Evolutionary conservation across 2,888 invertebrate species (phyloP).

Genomic region (Neoascia interrupta): DNA sequence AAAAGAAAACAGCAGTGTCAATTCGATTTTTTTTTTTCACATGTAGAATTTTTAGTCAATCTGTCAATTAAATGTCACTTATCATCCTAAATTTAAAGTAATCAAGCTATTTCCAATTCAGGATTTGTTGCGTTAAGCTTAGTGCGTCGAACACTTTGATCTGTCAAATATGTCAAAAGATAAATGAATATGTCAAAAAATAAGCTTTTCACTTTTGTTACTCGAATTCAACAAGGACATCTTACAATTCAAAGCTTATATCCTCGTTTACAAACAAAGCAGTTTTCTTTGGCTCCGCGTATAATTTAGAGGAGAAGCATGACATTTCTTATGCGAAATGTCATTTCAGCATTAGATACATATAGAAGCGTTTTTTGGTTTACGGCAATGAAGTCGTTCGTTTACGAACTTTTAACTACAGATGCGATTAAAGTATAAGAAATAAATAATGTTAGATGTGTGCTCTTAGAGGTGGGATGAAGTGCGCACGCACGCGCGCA

Average conservation of each 20-base stretch:
- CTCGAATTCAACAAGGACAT: constrained; percentile 23
- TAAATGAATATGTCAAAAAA: constrained; percentile 15
- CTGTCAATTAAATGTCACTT: too few relatives aligned
- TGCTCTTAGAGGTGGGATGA: constrained; percentile 60
- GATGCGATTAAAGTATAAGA: constrained; percentile 24
- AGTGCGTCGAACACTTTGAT: too few relatives aligned
- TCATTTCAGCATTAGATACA: constrained; percentile 25
- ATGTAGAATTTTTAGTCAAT: too few relatives aligned
- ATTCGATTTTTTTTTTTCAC: too few relatives aligned
- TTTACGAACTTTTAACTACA: constrained; percentile 20
- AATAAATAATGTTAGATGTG: constrained; percentile 52
- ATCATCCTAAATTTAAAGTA: too few relatives aligned
- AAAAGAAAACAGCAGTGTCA: too few relatives aligned
- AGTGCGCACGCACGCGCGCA: constrained; percentile 50
- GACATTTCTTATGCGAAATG: constrained; percentile 26
- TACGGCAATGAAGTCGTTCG: constrained; percentile 19
- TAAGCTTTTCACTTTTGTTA: constrained; percentile 14
- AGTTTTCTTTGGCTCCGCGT: constrained; percentile 11
- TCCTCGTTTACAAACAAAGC: constrained; percentile 10
- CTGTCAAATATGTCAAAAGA: constrained; percentile 36
- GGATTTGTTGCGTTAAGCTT: too few relatives aligned
- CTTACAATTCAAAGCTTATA: constrained; percentile 34
- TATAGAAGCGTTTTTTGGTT: constrained; percentile 12
- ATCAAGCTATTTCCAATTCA: too few relatives aligned
- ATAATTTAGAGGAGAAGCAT: constrained; percentile 36